Evolutionary conservation across 2,797 vertebrate species (phyloP).

Genomic region (Argyrosomus regius): DNA sequence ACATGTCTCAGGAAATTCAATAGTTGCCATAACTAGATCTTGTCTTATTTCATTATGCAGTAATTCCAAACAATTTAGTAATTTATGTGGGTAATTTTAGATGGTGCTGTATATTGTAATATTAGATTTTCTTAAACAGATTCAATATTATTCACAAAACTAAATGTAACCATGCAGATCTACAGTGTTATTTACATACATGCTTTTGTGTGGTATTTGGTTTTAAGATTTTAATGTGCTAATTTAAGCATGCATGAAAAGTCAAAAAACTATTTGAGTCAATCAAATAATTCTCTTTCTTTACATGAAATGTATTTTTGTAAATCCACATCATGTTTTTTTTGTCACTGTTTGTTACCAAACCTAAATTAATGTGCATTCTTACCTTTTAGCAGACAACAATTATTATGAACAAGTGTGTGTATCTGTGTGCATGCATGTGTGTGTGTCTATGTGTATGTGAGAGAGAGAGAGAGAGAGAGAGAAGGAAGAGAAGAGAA

Average conservation of each 20-base stretch:
- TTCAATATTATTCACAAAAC: neutral
- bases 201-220: neutral
- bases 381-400: neutral
- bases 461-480: neutral
- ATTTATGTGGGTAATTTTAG: neutral
- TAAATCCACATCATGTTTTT: neutral
- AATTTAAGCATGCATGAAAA: neutral
- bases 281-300: too few relatives aligned
- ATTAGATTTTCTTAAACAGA: neutral
- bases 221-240: neutral
- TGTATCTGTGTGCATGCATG: neutral
- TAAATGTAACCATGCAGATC: neutral
- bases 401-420: neutral
- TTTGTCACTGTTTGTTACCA: neutral
- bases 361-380: neutral
- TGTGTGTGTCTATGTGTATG: neutral
- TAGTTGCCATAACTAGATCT: neutral
- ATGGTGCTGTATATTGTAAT: neutral
- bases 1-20: neutral
- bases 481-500: neutral
- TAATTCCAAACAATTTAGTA: neutral
- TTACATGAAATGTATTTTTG: neutral
- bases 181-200: neutral
- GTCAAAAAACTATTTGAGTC: too few relatives aligned
- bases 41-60: neutral